phyloP scores from a whole-genome alignment of 2,888 invertebrate species.

The Eucera pruinosa region DNA sequence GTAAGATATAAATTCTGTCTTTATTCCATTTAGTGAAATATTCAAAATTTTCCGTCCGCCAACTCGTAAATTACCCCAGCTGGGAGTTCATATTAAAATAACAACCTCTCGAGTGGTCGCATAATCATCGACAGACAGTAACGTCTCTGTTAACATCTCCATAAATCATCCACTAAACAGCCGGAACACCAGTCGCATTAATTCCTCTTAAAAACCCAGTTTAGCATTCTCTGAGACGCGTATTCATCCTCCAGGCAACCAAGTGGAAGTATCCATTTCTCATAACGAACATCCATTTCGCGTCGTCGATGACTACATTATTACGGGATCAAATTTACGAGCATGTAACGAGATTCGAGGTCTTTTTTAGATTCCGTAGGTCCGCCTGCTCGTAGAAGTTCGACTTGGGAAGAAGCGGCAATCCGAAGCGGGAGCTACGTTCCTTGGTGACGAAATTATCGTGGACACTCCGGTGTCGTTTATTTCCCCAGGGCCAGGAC shows the following conservation, averaged over 20 bases:
- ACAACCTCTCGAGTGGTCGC: neutral
- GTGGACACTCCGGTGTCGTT: constrained; percentile 57
- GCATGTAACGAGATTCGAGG: constrained; percentile 43
- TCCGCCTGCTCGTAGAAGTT: constrained; percentile 4
- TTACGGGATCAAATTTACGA: constrained; percentile 51
- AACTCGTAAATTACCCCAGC: constrained; percentile 13
- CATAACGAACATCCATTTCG: constrained; percentile 16
- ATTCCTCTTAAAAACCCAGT: constrained; percentile 1
- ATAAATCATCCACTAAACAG: constrained; percentile 18
- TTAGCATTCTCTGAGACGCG: neutral
- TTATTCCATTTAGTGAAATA: neutral
- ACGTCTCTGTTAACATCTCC: constrained; percentile 3
- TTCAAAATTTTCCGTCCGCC: constrained; percentile 11
- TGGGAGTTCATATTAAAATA: neutral
- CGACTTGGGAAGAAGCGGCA: constrained; percentile 1
- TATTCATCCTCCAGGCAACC: constrained; percentile 2
- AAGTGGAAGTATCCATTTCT: constrained; percentile 10
- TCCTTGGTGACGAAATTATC: constrained; percentile 66
- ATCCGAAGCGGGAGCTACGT: constrained; percentile 36
- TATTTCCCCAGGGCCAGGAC: constrained; percentile 67
- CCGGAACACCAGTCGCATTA: neutral
- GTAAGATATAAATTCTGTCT: neutral
- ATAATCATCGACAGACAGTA: constrained; percentile 8
- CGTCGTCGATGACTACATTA: constrained; percentile 49
- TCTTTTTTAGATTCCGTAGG: constrained; percentile 17